Evolutionary conservation across 2,113 vertebrate genomes (phyloP).

Genomic region (Pluvianellus socialis): DNA sequence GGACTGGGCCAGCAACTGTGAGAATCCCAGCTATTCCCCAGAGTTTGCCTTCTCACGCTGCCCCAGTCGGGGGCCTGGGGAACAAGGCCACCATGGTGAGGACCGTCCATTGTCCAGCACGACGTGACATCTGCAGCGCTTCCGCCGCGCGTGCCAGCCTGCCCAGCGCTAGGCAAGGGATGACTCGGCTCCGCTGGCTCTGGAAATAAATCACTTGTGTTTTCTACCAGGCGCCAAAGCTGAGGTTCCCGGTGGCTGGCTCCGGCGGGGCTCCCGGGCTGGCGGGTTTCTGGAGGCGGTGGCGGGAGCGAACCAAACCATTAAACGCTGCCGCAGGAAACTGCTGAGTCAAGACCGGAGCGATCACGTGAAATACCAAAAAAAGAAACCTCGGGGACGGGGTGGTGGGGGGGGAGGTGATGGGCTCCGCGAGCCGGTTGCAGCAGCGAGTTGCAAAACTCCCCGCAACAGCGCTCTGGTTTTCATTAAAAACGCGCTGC

Average conservation of each 20-base stretch:
- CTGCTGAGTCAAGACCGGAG: slow-evolving; percentile 69
- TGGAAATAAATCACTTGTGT: background rate
- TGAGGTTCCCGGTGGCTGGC: no score
- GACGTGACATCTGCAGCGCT: background rate
- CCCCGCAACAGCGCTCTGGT: background rate
- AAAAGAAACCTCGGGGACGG: slow-evolving; percentile 4
- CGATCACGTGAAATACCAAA: slow-evolving; percentile 55
- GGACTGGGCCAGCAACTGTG: background rate
- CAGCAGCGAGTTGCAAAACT: background rate
- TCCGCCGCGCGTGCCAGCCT: rapidly evolving
- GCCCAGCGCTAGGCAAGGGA: background rate
- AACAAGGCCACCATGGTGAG: rapidly evolving
- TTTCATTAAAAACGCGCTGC: no score
- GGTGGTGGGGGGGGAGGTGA: background rate
- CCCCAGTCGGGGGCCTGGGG: background rate
- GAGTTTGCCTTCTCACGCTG: background rate
- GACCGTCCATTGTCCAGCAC: background rate
- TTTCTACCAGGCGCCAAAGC: background rate
- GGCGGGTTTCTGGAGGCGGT: slow-evolving; percentile 8
- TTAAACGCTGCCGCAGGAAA: slow-evolving; percentile 44
- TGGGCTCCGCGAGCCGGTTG: background rate
- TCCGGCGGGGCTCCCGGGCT: no score
- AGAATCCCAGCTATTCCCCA: background rate
- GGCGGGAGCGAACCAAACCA: slow-evolving; percentile 71
- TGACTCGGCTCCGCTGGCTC: background rate